Evolutionary conservation across 2,888 invertebrate genomes (phyloP).

Genomic region (Cerceris rybyensis): DNA sequence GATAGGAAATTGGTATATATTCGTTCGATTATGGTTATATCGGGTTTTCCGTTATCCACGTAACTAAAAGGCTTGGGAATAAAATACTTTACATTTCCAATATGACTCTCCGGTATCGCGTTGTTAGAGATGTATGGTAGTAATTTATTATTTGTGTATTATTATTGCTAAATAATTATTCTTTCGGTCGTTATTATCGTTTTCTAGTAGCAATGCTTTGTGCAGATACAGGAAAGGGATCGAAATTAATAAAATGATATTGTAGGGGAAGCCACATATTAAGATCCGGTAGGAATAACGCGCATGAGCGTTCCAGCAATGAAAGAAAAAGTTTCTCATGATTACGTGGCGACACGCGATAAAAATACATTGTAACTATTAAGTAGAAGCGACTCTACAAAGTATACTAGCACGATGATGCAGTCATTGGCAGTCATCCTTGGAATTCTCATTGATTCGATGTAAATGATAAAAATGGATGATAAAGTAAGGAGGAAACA

Average conservation of each 20-base stretch:
- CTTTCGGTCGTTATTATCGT: neutral
- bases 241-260: slow-evolving; percentile 18
- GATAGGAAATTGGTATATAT: neutral
- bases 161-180: neutral
- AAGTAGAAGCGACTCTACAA: slow-evolving; percentile 6
- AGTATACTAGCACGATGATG: neutral
- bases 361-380: slow-evolving; percentile 53
- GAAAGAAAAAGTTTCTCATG: slow-evolving; percentile 49
- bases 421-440: neutral
- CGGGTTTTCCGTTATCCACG: too few species aligned
- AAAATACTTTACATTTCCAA: neutral
- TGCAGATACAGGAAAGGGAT: neutral
- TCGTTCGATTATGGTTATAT: too few species aligned
- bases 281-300: slow-evolving; percentile 37
- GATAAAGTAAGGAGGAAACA: slow-evolving; percentile 4
- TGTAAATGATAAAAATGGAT: neutral
- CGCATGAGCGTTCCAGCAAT: slow-evolving; percentile 49
- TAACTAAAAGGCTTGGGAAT: too few species aligned
- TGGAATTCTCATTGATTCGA: neutral
- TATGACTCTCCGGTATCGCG: too few species aligned
- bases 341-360: slow-evolving; percentile 59
- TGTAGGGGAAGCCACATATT: slow-evolving; percentile 21
- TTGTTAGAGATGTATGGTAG: too few species aligned
- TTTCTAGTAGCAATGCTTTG: neutral
- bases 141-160: too few species aligned